These are phyloP conservation scores for Tichodroma muraria DNA, from an alignment of 2,113 vertebrate species.

Conservation along the genomic window DNA sequence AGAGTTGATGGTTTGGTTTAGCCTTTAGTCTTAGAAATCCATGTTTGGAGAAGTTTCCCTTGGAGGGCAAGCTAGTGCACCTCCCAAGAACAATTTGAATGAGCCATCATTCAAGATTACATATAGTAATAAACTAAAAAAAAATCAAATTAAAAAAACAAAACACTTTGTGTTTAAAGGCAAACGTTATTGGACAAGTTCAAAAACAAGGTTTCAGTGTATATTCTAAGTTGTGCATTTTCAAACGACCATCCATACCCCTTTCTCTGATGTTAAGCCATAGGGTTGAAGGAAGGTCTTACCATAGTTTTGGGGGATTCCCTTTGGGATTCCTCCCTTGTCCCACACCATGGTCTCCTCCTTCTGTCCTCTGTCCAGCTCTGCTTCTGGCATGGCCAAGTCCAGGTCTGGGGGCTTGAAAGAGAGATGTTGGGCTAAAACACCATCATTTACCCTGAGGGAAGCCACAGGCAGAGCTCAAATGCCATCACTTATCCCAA, in stretches of 20 bases:
- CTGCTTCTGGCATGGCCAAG: rapidly evolving
- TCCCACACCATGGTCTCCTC: not conserved
- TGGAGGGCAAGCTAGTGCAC: not conserved
- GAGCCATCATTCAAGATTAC: not conserved
- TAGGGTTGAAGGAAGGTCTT: not conserved
- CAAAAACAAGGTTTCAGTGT: not conserved
- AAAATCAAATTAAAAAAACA: not conserved
- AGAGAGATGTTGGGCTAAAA: not conserved
- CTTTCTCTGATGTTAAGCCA: not conserved
- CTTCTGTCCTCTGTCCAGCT: not conserved
- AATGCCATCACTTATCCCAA: not conserved
- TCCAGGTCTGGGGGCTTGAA: not conserved
- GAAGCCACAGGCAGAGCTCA: not conserved
- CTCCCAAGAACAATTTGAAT: not conserved
- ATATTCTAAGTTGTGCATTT: not conserved
- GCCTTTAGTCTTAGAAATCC: not conserved
- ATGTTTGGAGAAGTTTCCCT: not conserved
- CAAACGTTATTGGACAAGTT: not conserved
- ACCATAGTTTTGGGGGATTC: not conserved
- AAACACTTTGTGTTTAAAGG: not conserved
- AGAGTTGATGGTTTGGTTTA: not conserved
- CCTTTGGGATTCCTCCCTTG: not conserved
- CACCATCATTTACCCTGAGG: rapidly evolving
- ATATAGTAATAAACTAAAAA: not conserved
- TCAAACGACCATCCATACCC: not conserved